Base-by-base conservation (phyloP, 2,797 vertebrate species). In the Epinephelus awoara region DNA sequence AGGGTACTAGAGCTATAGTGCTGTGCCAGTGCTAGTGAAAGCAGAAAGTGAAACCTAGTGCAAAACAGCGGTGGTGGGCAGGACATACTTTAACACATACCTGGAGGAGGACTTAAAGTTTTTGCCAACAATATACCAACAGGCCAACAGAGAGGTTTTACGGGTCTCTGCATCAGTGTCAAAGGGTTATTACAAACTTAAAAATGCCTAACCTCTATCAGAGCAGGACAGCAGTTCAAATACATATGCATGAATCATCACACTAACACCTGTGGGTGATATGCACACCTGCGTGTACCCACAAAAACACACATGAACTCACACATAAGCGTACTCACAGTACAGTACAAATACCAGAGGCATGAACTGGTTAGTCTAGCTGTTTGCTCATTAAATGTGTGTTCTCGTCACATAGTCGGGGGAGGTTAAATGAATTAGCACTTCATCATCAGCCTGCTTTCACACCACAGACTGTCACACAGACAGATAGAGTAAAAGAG, bases 401-500 rank as follows among this genome's bases (percentile, higher is more conserved):
- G 89, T 77, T 84, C 79, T 88, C 40, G 49, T 89, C 86, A 88
- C 87, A 85, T 82, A 81, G 87, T 78, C 52, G 46, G 64, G 38
- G 85, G 84, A 86, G 79, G 88, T 83, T 92, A 86, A 88, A 91
- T 88, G 69, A 91, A 91, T 90, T 87, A 91, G 88, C 92, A 91
- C 90, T 85, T 86, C 64, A 91, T 89, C 75, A 77, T 78, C 87
- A 85, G 78, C 62, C 81, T 72, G 76, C 52, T 81, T 82, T 87
- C 55, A 65, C 82, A 84, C 75, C 86, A 66, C 78, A 86, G 85
- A 83, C 77, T 85, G 87, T 81, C 68, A 74, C 66, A 29, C 54
- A 75, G 77, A 69, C n/a, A 71, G 69, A 84, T 10, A 66, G 71
- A 21, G 23, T 52, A 66, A 42, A 19, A 73, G 25, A 63, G 50